Evolutionary conservation across 2,888 invertebrate genomes (phyloP).

Genomic region (Argyresthia goedartella): DNA sequence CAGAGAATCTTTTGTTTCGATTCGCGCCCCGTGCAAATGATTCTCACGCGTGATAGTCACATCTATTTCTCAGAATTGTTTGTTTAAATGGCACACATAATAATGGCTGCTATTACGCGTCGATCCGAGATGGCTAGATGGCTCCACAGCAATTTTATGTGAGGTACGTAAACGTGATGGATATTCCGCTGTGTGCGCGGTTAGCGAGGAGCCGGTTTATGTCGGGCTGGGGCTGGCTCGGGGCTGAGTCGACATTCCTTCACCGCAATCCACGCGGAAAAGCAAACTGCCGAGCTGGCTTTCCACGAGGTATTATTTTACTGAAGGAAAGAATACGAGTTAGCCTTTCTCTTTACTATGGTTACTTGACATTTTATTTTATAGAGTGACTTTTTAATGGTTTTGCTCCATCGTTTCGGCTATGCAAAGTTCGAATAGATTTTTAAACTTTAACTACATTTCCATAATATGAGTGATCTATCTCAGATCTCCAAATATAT

Average conservation of each 20-base stretch:
- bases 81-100: conserved; percentile 4
- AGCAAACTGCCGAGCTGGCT: conserved; percentile 19
- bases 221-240: conserved; percentile 7
- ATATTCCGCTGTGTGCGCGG: conserved; percentile 6
- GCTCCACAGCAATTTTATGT: background rate
- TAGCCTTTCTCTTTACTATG: conserved; percentile 2
- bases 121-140: background rate
- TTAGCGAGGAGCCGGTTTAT: conserved; percentile 13
- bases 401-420: too few relatives aligned
- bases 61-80: conserved; percentile 12
- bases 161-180: conserved; percentile 2
- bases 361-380: background rate
- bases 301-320: conserved; percentile 17
- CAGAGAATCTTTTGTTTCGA: conserved; percentile 27
- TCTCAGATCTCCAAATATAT: too few relatives aligned
- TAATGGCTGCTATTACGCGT: conserved; percentile 1
- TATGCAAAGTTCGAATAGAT: background rate
- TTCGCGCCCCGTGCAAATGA: conserved; percentile 4
- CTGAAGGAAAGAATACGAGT: conserved; percentile 7
- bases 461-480: too few relatives aligned
- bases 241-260: conserved; percentile 35
- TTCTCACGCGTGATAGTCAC: conserved; percentile 19
- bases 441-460: too few relatives aligned
- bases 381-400: background rate
- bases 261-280: conserved; percentile 35